Conservation (phyloP, 2,888 invertebrate genomes). For the Spodoptera picta region DNA sequence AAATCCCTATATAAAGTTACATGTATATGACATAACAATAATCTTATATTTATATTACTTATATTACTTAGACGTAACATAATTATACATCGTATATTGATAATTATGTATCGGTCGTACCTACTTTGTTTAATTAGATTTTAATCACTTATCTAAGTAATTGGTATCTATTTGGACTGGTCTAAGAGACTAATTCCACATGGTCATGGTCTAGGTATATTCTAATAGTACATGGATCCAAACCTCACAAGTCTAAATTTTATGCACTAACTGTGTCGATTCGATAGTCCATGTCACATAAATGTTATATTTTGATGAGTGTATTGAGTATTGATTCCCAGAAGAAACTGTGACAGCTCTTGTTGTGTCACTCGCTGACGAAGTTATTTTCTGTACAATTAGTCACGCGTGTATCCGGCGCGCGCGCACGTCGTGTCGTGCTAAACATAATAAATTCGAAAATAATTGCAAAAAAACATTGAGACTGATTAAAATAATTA, state of each 20-base stretch:
- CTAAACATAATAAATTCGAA: constrained; percentile 31
- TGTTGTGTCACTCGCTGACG: constrained; percentile 85
- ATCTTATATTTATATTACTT: no score
- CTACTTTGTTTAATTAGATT: no score
- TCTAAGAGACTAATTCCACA: no score
- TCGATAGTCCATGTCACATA: constrained; percentile 6
- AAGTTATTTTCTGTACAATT: constrained; percentile 88
- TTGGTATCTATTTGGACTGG: no score
- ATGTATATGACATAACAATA: no score
- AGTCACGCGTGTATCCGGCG: constrained; percentile 88
- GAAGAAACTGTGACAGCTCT: constrained; percentile 82
- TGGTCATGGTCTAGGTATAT: no score
- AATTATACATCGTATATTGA: no score
- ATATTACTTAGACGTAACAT: no score
- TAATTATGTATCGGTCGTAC: no score
- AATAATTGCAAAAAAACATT: constrained; percentile 29
- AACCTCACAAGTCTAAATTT: neutral
- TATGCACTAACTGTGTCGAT: neutral
- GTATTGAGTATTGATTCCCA: constrained; percentile 78
- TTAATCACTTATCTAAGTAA: no score
- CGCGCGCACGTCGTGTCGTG: constrained; percentile 69
- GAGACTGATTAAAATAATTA: constrained; percentile 25
- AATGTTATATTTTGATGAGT: constrained; percentile 48
- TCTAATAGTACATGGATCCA: no score
- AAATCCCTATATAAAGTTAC: no score